Evolutionary conservation across 2,113 vertebrate genomes (phyloP).

Genomic region (Scomber japonicus): DNA sequence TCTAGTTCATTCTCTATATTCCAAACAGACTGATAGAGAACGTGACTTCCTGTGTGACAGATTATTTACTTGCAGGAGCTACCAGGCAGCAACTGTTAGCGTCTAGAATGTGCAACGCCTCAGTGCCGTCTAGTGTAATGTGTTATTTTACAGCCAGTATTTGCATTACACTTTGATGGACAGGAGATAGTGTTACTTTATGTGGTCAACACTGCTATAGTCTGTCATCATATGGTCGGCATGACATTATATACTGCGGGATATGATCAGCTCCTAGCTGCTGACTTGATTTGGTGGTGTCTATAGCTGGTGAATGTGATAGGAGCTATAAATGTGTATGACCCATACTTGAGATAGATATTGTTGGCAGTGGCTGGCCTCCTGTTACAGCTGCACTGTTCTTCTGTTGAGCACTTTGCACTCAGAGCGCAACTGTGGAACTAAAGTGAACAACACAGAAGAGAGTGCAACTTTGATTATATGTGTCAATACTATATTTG

Average conservation of each 20-base stretch:
- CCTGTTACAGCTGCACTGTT: slow-evolving; percentile 46
- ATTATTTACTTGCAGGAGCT: neutral
- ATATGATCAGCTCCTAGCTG: slow-evolving; percentile 19
- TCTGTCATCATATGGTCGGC: slow-evolving; percentile 54
- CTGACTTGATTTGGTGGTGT: slow-evolving; percentile 60
- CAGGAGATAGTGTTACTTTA: slow-evolving; percentile 52
- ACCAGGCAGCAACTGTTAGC: neutral
- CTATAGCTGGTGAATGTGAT: slow-evolving; percentile 55
- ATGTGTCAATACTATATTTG: neutral
- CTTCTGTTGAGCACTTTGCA: slow-evolving; percentile 17
- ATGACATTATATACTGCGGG: slow-evolving; percentile 55
- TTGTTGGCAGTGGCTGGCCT: slow-evolving; percentile 44
- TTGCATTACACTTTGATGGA: slow-evolving; percentile 52
- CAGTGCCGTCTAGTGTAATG: neutral
- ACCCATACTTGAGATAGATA: slow-evolving; percentile 50
- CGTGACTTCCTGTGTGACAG: neutral
- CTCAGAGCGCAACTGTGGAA: neutral
- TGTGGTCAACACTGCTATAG: slow-evolving; percentile 32
- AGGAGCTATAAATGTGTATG: slow-evolving; percentile 70
- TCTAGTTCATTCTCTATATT: neutral
- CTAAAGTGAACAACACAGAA: neutral
- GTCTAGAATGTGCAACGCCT: neutral
- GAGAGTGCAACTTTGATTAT: neutral
- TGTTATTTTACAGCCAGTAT: slow-evolving; percentile 49
- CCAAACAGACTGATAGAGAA: neutral